Evolutionary conservation across 1,140 invertebrate species (phyloP), one percentile per base, ranked within the genome.

Genomic region (Nomia melanderi): DNA sequence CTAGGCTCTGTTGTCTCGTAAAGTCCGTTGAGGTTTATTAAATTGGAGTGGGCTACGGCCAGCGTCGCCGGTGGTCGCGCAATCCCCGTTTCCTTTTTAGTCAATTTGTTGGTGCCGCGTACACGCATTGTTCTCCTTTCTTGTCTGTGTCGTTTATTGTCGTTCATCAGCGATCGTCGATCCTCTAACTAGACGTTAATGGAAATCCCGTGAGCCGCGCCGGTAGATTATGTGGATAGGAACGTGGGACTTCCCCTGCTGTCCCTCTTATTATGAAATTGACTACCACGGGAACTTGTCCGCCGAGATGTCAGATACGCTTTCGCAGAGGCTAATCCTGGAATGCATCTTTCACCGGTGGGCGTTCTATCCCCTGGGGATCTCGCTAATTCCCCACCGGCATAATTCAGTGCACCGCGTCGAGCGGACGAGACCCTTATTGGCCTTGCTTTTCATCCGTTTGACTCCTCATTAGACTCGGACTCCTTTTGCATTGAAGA

Each of bases 161-260:
- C 44, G 67, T 50, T 29, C 73, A 59, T 76, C 66, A 62, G 27
- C 56, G 56, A 72, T 71, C 57, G 57, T 57, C 69, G 69, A 64
- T 78, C 76, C 63, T 50, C 72, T 64, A 29, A 41, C 74, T 25
- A 64, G 69, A 78, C 60, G 76, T 64, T 78, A 64, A 78, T 78
- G 69, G 76, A 78, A 78, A 78, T 73, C 65, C 76, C 69, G 69
- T 53, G 54, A 64, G 59, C 47, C 47, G 23, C 59, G 44, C 39
- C 20, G 57, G 31, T 9, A 71, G 67, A 77, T 62, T 25, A 12
- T 2, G 54, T 12, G 41, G 66, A 71, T 71, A 71, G 56, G 2
- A 62, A 77, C 67, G 67, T 77, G 67, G 67, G 75, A 77, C 36
- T 77, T 77, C 57, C 75, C 47, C 14, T 29, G 66, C n/a, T 71